Conservation (phyloP, 2,888 invertebrate species). For the Alviniconcha strummeri region DNA sequence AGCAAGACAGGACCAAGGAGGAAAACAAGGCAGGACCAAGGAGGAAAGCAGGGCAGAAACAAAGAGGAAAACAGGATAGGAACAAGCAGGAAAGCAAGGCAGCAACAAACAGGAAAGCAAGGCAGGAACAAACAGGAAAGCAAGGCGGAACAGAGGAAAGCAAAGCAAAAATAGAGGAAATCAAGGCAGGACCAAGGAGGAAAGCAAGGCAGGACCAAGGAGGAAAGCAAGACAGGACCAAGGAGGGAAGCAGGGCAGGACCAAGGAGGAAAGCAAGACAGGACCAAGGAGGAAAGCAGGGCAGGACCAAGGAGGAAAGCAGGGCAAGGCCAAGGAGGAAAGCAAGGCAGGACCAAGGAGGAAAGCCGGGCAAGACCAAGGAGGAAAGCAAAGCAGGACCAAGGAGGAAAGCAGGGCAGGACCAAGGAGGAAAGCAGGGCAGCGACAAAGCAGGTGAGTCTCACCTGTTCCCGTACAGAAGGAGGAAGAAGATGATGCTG, state of each 20-base stretch:
- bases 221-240: not conserved
- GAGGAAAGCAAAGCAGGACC: not conserved
- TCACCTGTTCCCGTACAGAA: constrained; percentile 59
- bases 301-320: not conserved
- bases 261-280: not conserved
- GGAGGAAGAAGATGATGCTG: constrained; percentile 57
- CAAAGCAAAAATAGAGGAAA: not conserved
- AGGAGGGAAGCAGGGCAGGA: not conserved
- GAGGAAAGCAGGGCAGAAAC: not conserved
- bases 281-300: not conserved
- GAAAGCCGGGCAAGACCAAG: not conserved
- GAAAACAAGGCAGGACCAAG: not conserved
- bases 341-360: not conserved
- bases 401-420: not conserved
- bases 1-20: not conserved
- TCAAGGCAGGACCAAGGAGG: not conserved
- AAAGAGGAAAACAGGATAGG: not conserved
- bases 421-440: no score
- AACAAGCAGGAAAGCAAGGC: not conserved
- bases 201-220: not conserved
- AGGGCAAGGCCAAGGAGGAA: not conserved
- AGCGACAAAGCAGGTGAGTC: constrained; percentile 3
- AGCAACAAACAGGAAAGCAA: not conserved
- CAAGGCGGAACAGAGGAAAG: not conserved
- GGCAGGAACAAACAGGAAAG: not conserved